Conservation (phyloP, 2,888 invertebrate genomes). For the Oligia strigilis region DNA sequence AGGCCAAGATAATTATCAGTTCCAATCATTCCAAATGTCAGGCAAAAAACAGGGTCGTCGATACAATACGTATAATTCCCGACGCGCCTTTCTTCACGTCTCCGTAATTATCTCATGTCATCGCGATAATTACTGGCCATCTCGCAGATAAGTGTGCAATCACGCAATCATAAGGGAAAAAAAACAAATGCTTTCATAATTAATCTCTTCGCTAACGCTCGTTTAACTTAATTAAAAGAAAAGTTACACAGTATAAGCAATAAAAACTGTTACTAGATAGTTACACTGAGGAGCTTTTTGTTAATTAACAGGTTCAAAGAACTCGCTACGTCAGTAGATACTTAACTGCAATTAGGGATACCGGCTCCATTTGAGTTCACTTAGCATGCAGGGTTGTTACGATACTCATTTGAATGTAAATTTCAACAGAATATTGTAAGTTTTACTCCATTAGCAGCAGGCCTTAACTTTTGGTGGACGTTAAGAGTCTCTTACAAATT, state of each 20-base stretch:
- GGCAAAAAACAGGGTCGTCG: conserved; percentile 44
- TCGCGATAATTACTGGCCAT: conserved; percentile 64
- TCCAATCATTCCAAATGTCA: conserved; percentile 61
- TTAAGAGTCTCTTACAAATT: conserved; percentile 51
- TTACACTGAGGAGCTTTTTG: conserved; percentile 42
- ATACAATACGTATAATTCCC: conserved; percentile 62
- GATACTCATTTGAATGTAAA: conserved; percentile 48
- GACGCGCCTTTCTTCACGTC: conserved; percentile 56
- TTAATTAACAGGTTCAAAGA: conserved; percentile 62
- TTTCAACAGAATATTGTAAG: conserved; percentile 35
- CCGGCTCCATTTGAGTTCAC: conserved; percentile 36
- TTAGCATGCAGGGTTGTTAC: conserved; percentile 45
- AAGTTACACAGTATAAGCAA: conserved; percentile 28
- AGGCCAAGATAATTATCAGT: conserved; percentile 49
- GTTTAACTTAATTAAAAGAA: conserved; percentile 41
- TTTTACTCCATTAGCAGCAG: conserved; percentile 40
- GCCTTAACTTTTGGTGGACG: conserved; percentile 40
- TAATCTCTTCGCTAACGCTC: conserved; percentile 40
- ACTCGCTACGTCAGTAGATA: conserved; percentile 38
- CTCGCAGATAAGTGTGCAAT: conserved; percentile 55
- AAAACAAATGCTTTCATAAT: conserved; percentile 31
- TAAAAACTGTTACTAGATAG: conserved; percentile 24
- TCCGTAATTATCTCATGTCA: conserved; percentile 66
- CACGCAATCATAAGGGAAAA: conserved; percentile 44
- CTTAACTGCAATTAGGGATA: conserved; percentile 51